Base-by-base conservation (phyloP, 2,888 invertebrate species). In the Scaptomyza reducta region DNA sequence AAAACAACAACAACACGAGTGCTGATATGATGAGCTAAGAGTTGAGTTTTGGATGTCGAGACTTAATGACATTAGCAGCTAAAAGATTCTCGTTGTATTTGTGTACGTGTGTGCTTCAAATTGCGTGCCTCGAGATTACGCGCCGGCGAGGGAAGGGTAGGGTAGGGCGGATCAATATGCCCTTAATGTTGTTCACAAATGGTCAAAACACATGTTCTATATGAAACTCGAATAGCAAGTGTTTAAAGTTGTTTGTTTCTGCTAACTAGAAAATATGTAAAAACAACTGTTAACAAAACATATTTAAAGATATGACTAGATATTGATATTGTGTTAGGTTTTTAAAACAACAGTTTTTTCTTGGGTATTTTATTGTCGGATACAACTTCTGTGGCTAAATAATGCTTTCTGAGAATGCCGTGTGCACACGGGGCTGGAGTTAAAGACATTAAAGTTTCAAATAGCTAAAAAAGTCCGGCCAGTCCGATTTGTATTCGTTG, bases 141-240 rank as follows among this genome's bases (percentile, higher is more conserved):
- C 55, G 35, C 22, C 6, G 33, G 9, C 3, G 7, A 2, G n/a
- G n/a, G 13, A 11, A 27, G 38, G 42, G 27, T 31, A 31, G 16
- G 14, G 18, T 13, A 14, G 16, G 18, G 18, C 16, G 18, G 22
- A 11, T 7, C 10, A 42, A 22, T 35, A 38, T 54, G 57, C 53
- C 53, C 56, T 65, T 75, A 77, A 74, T 81, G 66, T 51, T 81
- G 60, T 53, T 38, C 74, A 66, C 83, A 79, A 68, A 76, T 69
- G 69, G 77, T 40, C 49, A 29, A 35, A 45, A 29, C 35, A 49
- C n/a, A 25, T 13, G 50, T 77, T 66, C 35, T 29, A 11, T 77
- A 70, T 77, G 74, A 42, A 38, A 38, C 46, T 53, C 42, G 2
- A 2, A 6, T 5, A 7, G 31, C 3, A 18, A 41, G 35, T n/a